phyloP scores from a whole-genome alignment of 2,113 vertebrate genomes.

The Columba janthina region DNA sequence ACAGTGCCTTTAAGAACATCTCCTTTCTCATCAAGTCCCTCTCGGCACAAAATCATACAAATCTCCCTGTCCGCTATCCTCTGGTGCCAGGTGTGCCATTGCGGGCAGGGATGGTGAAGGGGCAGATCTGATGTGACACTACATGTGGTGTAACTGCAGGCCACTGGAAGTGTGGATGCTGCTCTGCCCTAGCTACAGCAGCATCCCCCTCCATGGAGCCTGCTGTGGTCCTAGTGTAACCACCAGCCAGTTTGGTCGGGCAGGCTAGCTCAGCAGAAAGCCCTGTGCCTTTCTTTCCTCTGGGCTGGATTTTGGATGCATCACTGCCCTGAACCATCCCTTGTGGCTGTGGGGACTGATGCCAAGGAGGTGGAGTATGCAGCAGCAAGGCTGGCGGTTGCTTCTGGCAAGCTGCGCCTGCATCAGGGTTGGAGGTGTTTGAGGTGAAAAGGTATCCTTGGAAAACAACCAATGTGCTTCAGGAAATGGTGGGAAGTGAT shows the following conservation, averaged over 20 bases:
- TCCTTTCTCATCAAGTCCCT: not conserved
- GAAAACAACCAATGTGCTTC: not conserved
- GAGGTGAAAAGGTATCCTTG: not conserved
- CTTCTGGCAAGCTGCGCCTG: not conserved
- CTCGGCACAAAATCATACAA: accelerated
- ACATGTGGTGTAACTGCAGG: accelerated
- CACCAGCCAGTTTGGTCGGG: not conserved
- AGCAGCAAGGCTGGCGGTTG: not conserved
- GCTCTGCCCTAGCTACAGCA: not conserved
- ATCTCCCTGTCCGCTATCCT: accelerated
- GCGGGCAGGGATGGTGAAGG: not conserved
- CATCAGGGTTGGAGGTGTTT: not conserved
- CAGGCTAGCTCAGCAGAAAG: not conserved
- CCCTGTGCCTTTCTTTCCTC: not conserved
- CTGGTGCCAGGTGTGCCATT: accelerated
- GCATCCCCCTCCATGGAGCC: no score
- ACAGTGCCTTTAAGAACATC: not conserved
- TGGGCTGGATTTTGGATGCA: not conserved
- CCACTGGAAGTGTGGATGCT: not conserved
- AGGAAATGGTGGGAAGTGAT: not conserved
- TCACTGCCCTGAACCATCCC: not conserved
- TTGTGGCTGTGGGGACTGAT: not conserved
- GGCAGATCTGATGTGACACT: accelerated
- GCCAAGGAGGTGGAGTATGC: not conserved
- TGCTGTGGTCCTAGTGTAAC: not conserved